These are phyloP conservation scores for Menidia menidia DNA, from an alignment of 2,797 vertebrate species.

Conservation along the genomic window DNA sequence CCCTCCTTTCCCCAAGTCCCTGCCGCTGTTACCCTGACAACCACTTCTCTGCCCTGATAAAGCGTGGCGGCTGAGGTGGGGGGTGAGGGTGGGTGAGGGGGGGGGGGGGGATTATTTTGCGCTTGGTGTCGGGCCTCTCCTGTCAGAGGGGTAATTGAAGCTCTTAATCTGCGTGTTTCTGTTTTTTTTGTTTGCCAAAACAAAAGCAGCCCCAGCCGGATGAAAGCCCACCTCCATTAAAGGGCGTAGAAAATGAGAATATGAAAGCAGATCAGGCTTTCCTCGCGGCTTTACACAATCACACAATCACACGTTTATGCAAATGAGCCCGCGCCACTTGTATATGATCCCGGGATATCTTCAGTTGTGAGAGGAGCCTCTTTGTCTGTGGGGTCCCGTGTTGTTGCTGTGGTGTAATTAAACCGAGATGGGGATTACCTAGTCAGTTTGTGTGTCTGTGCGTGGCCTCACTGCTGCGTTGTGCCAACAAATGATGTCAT, in stretches of 20 bases:
- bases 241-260: constrained; percentile 51
- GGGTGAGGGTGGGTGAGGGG: constrained; percentile 25
- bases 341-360: constrained; percentile 39
- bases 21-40: constrained; percentile 74
- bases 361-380: constrained; percentile 33
- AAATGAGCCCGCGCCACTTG: constrained; percentile 28
- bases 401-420: constrained; percentile 57
- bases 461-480: constrained; percentile 10
- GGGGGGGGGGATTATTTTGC: constrained; percentile 52
- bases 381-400: constrained; percentile 35
- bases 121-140: constrained; percentile 32
- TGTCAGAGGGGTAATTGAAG: constrained; percentile 71
- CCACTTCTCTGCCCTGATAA: constrained; percentile 70
- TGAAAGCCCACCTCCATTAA: constrained; percentile 65
- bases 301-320: constrained; percentile 11
- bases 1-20: constrained; percentile 53
- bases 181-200: constrained; percentile 63
- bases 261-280: constrained; percentile 39
- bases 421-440: constrained; percentile 61
- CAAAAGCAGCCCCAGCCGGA: constrained; percentile 63
- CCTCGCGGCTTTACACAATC: constrained; percentile 16
- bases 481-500: constrained; percentile 38
- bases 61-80: constrained; percentile 7
- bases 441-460: constrained; percentile 18
- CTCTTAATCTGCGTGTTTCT: constrained; percentile 76